Evolutionary conservation across 2,888 invertebrate genomes (phyloP).

Genomic region (Lagria hirta): DNA sequence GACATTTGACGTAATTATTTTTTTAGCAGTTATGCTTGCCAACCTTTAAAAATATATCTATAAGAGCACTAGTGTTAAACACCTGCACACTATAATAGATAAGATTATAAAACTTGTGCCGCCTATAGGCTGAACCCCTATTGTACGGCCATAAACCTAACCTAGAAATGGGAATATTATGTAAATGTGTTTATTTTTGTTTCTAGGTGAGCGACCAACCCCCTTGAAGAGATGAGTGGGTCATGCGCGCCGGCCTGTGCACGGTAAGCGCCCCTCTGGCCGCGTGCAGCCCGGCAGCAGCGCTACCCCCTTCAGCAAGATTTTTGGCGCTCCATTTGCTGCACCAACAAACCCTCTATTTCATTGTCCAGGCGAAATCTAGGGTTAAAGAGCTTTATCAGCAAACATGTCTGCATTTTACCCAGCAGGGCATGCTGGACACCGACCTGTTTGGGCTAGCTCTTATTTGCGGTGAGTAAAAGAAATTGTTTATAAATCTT

Average conservation of each 20-base stretch:
- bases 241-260: constrained; percentile 68
- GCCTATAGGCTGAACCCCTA: too few species aligned
- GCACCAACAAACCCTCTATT: constrained; percentile 61
- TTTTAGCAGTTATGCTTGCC: too few species aligned
- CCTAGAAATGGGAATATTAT: not conserved
- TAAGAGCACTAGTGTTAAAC: too few species aligned
- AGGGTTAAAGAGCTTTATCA: constrained; percentile 81
- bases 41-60: too few species aligned
- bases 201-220: constrained; percentile 48
- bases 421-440: constrained; percentile 80
- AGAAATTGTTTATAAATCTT: too few species aligned
- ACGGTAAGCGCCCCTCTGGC: constrained; percentile 80
- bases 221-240: constrained; percentile 56
- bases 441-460: constrained; percentile 85
- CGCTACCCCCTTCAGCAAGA: constrained; percentile 65
- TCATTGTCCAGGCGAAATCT: constrained; percentile 74
- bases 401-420: constrained; percentile 77
- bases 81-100: too few species aligned
- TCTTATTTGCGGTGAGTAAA: constrained; percentile 74
- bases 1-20: too few species aligned
- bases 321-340: constrained; percentile 67
- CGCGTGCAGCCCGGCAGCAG: constrained; percentile 68
- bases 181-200: constrained; percentile 21
- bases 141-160: too few species aligned
- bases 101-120: too few species aligned